Base-by-base conservation (phyloP, 2,888 invertebrate genomes). In the Byasa hedistus region DNA sequence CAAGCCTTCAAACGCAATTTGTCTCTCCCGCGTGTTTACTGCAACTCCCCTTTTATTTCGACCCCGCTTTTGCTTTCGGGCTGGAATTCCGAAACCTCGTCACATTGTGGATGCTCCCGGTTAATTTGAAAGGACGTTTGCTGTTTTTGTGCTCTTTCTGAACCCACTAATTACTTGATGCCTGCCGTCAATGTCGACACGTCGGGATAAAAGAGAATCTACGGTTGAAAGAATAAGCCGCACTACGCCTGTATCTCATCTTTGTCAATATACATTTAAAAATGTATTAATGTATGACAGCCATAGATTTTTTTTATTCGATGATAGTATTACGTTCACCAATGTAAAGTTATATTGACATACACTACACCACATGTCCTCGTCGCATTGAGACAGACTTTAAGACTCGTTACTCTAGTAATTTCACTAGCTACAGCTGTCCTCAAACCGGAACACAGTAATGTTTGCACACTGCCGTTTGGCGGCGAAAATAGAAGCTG, bases 1-100 rank as follows among this genome's bases (percentile, higher is more conserved):
- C 70, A 69, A 69, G 71, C 72, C 73, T 75, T 75, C 73, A 74
- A 77, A 79, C 73, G 76, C 76, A 79, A 75, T 79, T 79, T 76
- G 74, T 64, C 65, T 65, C 69, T 66, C 69, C 71, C 65, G 68
- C 61, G 69, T 69, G 66, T 70, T 70, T 69, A 69, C 67, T 66
- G 61, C 64, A 65, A 63, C 57, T 66, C 67, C 63, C 70, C 72
- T 72, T 72, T 74, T 71, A 73, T 70, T 68, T 66, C 70, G 73
- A 73, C 73, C 73, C 69, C 72, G 72, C 63, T 63, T 73, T 75
- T 74, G 71, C 70, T 66, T 58, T 68, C 60, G 69, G 64, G 69
- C 66, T 69, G 68, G 60, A 39, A 68, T 69, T 65, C 39, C 64
- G 61, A 62, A 60, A 67, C 48, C 58, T 67, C 61, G 54, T 59